Base-by-base conservation (phyloP, 2,888 invertebrate genomes). In the Drepanosiphum platanoidis region DNA sequence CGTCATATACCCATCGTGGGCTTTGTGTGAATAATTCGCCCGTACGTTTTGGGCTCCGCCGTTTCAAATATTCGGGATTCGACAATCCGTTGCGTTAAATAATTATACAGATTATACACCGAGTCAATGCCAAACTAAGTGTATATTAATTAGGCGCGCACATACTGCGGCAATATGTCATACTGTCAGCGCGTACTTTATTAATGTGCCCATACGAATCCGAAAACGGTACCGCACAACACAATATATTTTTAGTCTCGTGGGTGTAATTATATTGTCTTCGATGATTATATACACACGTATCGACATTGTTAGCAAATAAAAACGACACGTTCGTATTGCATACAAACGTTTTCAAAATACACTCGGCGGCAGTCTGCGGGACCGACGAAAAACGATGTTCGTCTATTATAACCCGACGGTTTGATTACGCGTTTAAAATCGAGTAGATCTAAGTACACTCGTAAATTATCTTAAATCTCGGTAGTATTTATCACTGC, bases 211-310 rank as follows among this genome's bases (percentile, higher is more conserved):
- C 11, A 46, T 9, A 74, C 8, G 15, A 77, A 27, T 58, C n/a
- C n/a, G 52, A 58, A 75, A 58, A 75, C 46, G 34, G n/a, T 1
- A 61, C 27, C 9, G n/a, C 75, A 58, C 58, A 61, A 75, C 27
- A n/a, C 15, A 58, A 58, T 75, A 74, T 52, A n/a, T 52, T 52
- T 27, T 18, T 32, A 15, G 34, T 27, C 58, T 15, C 34, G 75
- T 77, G 36, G 75, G 75, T 27, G 75, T 77, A 77, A 77, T 77
- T 58, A 58, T 77, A 58, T 77, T 61, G 36, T 61, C 27, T 77
- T 58, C 75, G 15, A 34, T n/a, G 34, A 13, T 32, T 22, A 5
- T 52, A 13, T 52, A 22, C 3, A 22, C 15, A 52, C 1, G 27
- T 22, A 27, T n/a, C 61, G 46, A 52, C 61, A 9, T 27, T n/a